These are phyloP conservation scores for Andricus grossulariae DNA, from an alignment of 1,140 invertebrate genomes.

Conservation along the genomic window DNA sequence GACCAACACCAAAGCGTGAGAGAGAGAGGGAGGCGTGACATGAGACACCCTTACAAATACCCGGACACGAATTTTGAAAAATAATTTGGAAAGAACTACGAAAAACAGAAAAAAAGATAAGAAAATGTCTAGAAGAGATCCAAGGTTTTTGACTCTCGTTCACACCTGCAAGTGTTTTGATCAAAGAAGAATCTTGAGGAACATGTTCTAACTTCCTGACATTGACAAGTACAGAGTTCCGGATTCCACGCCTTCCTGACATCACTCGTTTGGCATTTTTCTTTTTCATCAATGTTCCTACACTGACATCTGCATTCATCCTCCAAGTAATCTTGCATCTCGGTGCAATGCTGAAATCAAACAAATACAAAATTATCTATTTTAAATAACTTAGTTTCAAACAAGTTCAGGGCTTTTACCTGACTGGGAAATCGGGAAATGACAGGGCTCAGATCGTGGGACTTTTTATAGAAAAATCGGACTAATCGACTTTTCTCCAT, in stretches of 20 bases:
- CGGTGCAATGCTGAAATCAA: conserved; percentile 69
- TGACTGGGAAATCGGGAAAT: rapidly evolving
- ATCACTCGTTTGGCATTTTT: conserved; percentile 65
- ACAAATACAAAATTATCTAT: neutral
- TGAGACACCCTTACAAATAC: neutral
- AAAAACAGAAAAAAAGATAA: neutral
- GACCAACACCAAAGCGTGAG: conserved; percentile 16
- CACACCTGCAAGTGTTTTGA: conserved; percentile 78
- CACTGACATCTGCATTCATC: conserved; percentile 74
- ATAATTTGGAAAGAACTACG: conserved; percentile 27
- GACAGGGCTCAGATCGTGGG: too few relatives aligned
- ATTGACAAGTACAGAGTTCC: conserved; percentile 78
- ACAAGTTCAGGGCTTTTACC: too few relatives aligned
- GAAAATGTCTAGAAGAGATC: conserved; percentile 30
- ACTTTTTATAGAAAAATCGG: too few relatives aligned
- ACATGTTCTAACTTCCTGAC: conserved; percentile 76
- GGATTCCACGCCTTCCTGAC: conserved; percentile 79
- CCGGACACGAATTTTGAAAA: conserved; percentile 22
- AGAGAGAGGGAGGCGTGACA: conserved; percentile 2
- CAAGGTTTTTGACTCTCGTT: conserved; percentile 22
- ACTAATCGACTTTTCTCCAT: too few relatives aligned
- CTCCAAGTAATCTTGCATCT: conserved; percentile 68
- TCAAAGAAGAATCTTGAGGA: conserved; percentile 79
- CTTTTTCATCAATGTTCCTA: conserved; percentile 69
- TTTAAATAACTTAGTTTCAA: too few relatives aligned